Conservation (phyloP, 2,888 invertebrate species). For the Sceliomorpha sp. region DNA sequence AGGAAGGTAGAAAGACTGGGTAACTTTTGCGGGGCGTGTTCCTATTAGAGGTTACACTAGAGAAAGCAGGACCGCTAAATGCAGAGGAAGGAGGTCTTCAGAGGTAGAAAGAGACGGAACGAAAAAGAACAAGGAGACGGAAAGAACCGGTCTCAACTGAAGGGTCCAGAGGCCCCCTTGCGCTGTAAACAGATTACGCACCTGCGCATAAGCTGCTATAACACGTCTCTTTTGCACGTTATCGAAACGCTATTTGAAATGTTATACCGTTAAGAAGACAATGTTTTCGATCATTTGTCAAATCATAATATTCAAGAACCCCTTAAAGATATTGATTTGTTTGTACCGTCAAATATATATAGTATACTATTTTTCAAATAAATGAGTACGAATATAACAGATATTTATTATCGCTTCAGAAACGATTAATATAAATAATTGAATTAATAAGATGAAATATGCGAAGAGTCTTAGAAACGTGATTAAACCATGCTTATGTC, state of each 20-base stretch:
- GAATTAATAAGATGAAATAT: too few relatives aligned
- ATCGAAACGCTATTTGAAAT: conserved; percentile 31
- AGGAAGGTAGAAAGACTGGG: conserved; percentile 54
- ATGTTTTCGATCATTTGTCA: conserved; percentile 7
- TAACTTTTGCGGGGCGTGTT: conserved; percentile 59
- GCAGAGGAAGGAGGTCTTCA: conserved; percentile 19
- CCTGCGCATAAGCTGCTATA: conserved; percentile 58
- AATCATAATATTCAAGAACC: conserved; percentile 1
- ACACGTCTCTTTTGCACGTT: conserved; percentile 42
- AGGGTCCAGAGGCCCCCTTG: conserved; percentile 35
- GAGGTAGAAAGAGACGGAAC: conserved; percentile 50
- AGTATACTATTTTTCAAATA: too few relatives aligned
- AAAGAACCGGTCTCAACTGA: conserved; percentile 39
- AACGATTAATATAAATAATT: too few relatives aligned
- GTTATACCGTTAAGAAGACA: conserved; percentile 22
- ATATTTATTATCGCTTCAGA: too few relatives aligned
- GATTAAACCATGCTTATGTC: too few relatives aligned
- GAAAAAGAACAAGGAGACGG: conserved; percentile 51
- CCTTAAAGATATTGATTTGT: too few relatives aligned
- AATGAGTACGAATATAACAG: too few relatives aligned
- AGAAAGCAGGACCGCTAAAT: conserved; percentile 60
- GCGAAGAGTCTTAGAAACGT: too few relatives aligned
- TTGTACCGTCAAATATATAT: too few relatives aligned
- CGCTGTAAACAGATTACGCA: conserved; percentile 67
- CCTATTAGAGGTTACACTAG: conserved; percentile 61